A percentile compares a stretch with the other conserved stretches of the same genome.
These are phyloP conservation scores for Pangasius larnaudii DNA, from an alignment of 2,797 vertebrate genomes.

Conservation along the genomic window DNA sequence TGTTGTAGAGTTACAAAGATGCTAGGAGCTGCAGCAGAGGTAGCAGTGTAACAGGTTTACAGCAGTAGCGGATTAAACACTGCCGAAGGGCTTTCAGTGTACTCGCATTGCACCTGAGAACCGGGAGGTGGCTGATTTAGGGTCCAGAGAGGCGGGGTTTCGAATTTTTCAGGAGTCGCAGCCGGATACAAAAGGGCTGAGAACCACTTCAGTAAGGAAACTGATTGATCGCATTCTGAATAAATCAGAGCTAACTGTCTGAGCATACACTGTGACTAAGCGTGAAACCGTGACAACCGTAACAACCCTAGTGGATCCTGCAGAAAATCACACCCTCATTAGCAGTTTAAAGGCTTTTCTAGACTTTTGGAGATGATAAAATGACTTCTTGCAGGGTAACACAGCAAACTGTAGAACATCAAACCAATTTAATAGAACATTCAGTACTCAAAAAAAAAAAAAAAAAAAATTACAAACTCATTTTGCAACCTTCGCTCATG, in stretches of 20 bases:
- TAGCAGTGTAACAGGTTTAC: background rate
- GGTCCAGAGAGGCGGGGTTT: background rate
- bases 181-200: background rate
- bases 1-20: background rate
- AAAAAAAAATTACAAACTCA: background rate
- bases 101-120: background rate
- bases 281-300: background rate
- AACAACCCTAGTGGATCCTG: background rate
- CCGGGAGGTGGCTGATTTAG: background rate
- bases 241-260: background rate
- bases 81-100: too few relatives aligned
- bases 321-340: too few relatives aligned
- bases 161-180: background rate
- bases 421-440: conserved; percentile 7
- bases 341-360: background rate
- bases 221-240: background rate
- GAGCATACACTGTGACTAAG: background rate
- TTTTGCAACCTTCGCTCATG: background rate
- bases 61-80: background rate
- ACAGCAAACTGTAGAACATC: background rate
- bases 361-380: conserved; percentile 15
- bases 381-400: background rate
- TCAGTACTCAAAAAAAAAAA: background rate
- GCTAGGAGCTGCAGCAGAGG: background rate
- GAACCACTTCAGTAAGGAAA: background rate